Base-by-base conservation (phyloP, 2,113 vertebrate species). In the Hemiprocne comata region DNA sequence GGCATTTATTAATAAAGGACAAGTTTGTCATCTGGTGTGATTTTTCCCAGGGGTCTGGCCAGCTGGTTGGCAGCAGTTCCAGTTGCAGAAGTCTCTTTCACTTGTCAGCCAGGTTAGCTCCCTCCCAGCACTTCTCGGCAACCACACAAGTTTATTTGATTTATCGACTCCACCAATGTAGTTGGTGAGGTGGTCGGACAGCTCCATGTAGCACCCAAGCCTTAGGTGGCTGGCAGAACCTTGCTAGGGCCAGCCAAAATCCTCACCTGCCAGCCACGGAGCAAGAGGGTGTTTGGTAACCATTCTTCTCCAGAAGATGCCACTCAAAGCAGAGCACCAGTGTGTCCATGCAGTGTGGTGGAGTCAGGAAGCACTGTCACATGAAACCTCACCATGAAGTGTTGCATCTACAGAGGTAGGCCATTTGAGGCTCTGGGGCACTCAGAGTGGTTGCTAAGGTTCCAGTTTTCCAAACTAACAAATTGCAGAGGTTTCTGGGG, bases 1-100 rank as follows among this genome's bases (percentile, higher is more conserved):
- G 79, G 51, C 33, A 83, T 85, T 72, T 85, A 92, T 78, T 65
- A 92, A 73, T 58, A 79, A 92, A 95, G 71, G 73, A 76, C 40
- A 94, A 70, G n/a, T 85, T 90, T 85, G 51, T 91, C n/a, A 5
- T 79, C 51, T 48, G 54, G 29, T 11, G 5, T 42, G 78, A 67
- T 76, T 95, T 90, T 95, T 84, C 89, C 87, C 55, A 83, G 36
- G 26, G 31, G 9, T 17, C 54, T 90, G n/a, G 60, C 78, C 71
- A 85, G 19, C 48, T 61, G 9, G 12, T 55, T 87, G 50, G 71
- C 69, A 72, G 66, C 71, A 73, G 75, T 38, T 78, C 81, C 62
- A 78, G 70, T 4, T 91, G 79, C 46, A 87, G 46, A 89, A 83
- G 26, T 76, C 31, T 19, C 58, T 79, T 69, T 34, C 21, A 9